Conservation (phyloP, 2,113 vertebrate species). For the Erythrocercus mccallii region DNA sequence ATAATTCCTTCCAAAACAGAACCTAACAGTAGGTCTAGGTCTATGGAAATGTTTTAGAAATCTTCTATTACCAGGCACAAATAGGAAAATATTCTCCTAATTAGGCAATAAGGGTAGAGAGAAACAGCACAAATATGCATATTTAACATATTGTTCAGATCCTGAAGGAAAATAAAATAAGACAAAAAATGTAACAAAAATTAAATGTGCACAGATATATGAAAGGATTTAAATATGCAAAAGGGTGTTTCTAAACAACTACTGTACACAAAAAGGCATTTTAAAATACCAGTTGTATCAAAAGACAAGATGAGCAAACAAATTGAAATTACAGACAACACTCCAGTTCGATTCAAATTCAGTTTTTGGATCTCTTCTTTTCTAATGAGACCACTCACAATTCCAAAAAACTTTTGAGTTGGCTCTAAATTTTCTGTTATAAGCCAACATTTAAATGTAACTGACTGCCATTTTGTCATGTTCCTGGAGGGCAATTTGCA, state of each 20-base stretch:
- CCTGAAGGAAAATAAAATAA: background rate
- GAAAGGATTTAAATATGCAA: background rate
- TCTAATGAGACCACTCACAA: background rate
- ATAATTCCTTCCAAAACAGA: constrained; percentile 21
- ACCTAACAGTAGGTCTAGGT: background rate
- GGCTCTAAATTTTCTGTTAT: background rate
- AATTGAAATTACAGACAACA: background rate
- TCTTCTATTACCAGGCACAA: background rate
- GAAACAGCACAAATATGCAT: background rate
- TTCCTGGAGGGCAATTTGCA: constrained; percentile 26
- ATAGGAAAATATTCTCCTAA: constrained; percentile 10
- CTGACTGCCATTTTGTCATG: background rate
- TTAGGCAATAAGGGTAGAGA: background rate
- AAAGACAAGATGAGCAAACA: constrained; percentile 5
- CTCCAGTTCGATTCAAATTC: background rate
- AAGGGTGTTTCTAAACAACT: background rate
- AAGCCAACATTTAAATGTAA: background rate
- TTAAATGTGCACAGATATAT: background rate
- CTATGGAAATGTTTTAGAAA: constrained; percentile 26
- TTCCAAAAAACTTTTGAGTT: background rate
- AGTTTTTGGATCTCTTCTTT: background rate
- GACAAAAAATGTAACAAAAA: background rate
- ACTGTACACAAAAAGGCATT: background rate
- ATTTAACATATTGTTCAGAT: background rate
- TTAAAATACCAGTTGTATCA: background rate